phyloP scores from a whole-genome alignment of 1,140 invertebrate species.

The Mylabris phalerata region DNA sequence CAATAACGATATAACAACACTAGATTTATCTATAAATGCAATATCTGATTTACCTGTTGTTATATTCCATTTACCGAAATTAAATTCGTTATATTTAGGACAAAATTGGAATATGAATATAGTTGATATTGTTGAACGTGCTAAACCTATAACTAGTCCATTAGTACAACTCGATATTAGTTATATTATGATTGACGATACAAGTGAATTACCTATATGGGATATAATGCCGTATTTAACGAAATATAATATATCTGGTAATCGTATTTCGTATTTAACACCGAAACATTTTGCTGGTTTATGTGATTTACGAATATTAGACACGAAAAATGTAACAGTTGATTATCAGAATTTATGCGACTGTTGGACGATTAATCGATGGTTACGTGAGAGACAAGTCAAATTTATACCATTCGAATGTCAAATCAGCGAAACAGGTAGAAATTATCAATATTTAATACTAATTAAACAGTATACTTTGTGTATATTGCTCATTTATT shows the following conservation, averaged over 20 bases:
- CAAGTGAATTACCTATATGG: conserved; percentile 25
- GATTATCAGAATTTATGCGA: conserved; percentile 23
- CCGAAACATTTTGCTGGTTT: conserved; percentile 28
- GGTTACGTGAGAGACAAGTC: conserved; percentile 24
- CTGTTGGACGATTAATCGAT: conserved; percentile 29
- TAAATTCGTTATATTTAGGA: conserved; percentile 52
- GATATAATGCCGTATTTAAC: conserved; percentile 24
- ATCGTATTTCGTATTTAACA: conserved; percentile 9
- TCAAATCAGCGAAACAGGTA: conserved; percentile 18
- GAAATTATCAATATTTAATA: neutral
- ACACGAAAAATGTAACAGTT: conserved; percentile 23
- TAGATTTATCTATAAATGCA: conserved; percentile 28
- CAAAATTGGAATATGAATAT: conserved; percentile 44
- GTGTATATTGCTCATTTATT: too few species aligned
- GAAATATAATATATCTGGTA: conserved; percentile 26
- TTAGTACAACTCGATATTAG: conserved; percentile 30
- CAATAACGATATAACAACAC: conserved; percentile 16
- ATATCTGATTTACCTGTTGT: conserved; percentile 45
- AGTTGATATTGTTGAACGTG: conserved; percentile 22
- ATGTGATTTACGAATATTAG: conserved; percentile 27
- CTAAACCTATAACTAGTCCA: conserved; percentile 26
- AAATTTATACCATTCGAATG: conserved; percentile 25
- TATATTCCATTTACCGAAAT: conserved; percentile 49
- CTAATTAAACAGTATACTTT: neutral
- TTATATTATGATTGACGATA: conserved; percentile 20